Conservation (phyloP, 2,113 vertebrate species). For the Sturnus vulgaris region DNA sequence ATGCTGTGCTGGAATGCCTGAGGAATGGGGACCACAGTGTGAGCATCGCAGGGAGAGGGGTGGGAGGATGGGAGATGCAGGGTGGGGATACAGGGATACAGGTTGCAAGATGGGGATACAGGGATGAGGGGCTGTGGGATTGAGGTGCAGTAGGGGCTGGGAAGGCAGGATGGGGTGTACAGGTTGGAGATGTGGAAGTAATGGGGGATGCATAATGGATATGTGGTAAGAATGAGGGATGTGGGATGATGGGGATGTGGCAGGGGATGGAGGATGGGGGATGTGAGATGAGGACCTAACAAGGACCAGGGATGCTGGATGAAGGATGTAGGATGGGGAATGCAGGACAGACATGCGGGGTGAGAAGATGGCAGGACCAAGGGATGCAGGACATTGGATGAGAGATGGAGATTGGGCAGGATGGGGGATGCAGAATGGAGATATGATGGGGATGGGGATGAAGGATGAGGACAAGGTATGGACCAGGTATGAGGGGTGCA, state of each 20-base stretch:
- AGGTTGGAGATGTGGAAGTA: not conserved
- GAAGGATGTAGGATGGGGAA: not conserved
- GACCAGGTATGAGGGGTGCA: not conserved
- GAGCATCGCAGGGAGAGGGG: not conserved
- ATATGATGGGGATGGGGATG: no score
- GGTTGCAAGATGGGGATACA: not conserved
- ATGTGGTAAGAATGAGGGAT: no score
- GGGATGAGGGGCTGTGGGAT: not conserved
- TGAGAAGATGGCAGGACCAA: not conserved
- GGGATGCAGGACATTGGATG: no score
- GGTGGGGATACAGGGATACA: no score
- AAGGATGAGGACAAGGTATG: not conserved
- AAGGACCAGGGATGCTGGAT: not conserved
- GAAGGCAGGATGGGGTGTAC: not conserved
- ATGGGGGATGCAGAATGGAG: not conserved
- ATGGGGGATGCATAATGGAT: accelerated
- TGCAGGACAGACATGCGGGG: not conserved
- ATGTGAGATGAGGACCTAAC: not conserved
- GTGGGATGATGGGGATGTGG: not conserved
- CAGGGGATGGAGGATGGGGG: not conserved
- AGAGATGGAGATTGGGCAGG: no score
- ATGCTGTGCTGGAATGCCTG: not conserved
- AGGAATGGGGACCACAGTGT: not conserved
- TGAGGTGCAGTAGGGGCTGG: not conserved
- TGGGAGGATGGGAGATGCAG: not conserved